phyloP scores from a whole-genome alignment of 2,797 vertebrate species.

The Ataeniobius toweri region DNA sequence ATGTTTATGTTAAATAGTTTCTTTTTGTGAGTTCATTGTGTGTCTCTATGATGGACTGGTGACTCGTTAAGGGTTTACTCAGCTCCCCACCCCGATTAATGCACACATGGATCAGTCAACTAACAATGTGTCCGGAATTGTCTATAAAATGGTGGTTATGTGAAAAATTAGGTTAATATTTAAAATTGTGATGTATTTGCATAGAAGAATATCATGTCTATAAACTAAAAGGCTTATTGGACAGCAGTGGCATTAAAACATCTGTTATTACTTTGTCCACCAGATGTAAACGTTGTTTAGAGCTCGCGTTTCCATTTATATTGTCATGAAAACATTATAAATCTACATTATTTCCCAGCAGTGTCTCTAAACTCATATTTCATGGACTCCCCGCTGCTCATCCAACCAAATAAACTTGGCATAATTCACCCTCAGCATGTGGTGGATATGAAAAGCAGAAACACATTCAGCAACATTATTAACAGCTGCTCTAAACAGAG shows the following conservation, averaged over 20 bases:
- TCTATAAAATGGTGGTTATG: background rate
- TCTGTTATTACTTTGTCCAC: constrained; percentile 21
- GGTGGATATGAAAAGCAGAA: constrained; percentile 45
- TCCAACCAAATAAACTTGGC: constrained; percentile 54
- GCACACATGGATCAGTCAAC: too few relatives aligned
- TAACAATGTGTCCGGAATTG: too few relatives aligned
- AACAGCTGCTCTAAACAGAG: constrained; percentile 48
- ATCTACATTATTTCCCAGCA: constrained; percentile 50
- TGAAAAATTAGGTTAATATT: background rate
- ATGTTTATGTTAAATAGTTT: too few relatives aligned
- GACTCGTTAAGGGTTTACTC: too few relatives aligned
- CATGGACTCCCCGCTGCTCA: constrained; percentile 52
- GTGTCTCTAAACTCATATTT: constrained; percentile 49
- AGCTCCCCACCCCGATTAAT: too few relatives aligned
- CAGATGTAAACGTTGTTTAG: constrained; percentile 29
- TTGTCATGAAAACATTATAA: constrained; percentile 45
- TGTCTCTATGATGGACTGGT: too few relatives aligned
- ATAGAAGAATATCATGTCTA: background rate
- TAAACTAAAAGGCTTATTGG: too few relatives aligned
- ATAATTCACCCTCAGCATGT: constrained; percentile 65
- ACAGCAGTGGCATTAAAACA: background rate
- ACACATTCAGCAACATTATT: constrained; percentile 45
- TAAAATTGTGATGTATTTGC: background rate
- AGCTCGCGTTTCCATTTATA: constrained; percentile 32
- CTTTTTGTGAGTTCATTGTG: too few relatives aligned